phyloP scores from a whole-genome alignment of 2,888 invertebrate species.

The Acronicta leporina region DNA sequence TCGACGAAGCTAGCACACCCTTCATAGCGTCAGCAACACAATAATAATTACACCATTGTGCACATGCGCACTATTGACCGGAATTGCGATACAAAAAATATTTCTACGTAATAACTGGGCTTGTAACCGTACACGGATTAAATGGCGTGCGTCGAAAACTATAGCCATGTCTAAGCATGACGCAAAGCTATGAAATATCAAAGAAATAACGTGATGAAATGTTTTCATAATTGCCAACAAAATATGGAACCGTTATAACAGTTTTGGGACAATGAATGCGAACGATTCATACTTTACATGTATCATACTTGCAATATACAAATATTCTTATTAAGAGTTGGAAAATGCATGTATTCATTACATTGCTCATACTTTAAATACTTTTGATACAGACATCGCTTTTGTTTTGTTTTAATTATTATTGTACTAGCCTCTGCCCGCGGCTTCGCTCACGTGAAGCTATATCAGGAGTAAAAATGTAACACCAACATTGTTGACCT shows the following conservation, averaged over 20 bases:
- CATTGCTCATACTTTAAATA: no score
- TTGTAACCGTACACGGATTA: constrained; percentile 35
- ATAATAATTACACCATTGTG: constrained; percentile 32
- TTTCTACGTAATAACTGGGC: constrained; percentile 31
- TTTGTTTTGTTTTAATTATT: no score
- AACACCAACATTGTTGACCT: no score
- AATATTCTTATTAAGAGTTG: no score
- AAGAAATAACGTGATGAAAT: constrained; percentile 29
- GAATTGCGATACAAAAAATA: constrained; percentile 36
- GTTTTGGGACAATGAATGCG: background rate
- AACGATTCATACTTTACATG: background rate
- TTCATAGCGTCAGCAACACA: constrained; percentile 25
- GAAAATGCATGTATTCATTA: no score
- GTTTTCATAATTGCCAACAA: constrained; percentile 8
- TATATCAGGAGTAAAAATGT: no score
- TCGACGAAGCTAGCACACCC: constrained; percentile 21
- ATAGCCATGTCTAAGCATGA: constrained; percentile 31
- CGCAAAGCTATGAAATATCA: constrained; percentile 29
- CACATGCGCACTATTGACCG: constrained; percentile 33
- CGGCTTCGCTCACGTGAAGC: no score
- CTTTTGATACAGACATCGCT: no score
- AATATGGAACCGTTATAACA: constrained; percentile 16
- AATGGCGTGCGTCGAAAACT: constrained; percentile 53
- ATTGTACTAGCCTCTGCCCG: no score
- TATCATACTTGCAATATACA: no score